Conservation (phyloP, 2,113 vertebrate species). For the Salvelinus sp. region DNA sequence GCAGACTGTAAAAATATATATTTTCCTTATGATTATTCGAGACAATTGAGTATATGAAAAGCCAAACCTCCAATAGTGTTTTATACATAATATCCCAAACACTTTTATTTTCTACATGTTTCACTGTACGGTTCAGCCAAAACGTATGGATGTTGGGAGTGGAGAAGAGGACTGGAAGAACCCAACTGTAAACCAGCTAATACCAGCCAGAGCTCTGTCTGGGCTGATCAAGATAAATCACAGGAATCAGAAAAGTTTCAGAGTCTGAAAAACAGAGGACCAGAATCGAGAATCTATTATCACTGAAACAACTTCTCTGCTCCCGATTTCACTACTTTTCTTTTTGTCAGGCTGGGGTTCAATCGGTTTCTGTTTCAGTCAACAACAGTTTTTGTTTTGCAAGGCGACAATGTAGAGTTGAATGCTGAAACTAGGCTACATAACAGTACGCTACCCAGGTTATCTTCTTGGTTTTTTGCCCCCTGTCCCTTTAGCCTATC, state of each 20-base stretch:
- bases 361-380: too few relatives aligned
- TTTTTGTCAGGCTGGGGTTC: too few relatives aligned
- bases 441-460: too few relatives aligned
- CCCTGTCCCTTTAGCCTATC: too few relatives aligned
- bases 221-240: conserved; percentile 54
- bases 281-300: conserved; percentile 18
- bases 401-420: too few relatives aligned
- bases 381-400: too few relatives aligned
- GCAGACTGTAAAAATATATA: background rate
- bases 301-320: background rate
- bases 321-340: too few relatives aligned
- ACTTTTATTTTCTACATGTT: conserved; percentile 6
- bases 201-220: conserved; percentile 45
- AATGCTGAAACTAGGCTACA: too few relatives aligned
- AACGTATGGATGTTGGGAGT: conserved; percentile 14
- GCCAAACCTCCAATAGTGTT: background rate
- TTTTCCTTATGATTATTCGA: background rate
- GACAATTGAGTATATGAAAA: background rate
- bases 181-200: conserved; percentile 31
- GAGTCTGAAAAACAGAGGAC: background rate
- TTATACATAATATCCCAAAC: too few relatives aligned
- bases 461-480: too few relatives aligned
- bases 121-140: conserved; percentile 30
- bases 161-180: too few relatives aligned
- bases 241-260: conserved; percentile 10